Conservation (phyloP, 2,797 vertebrate species). For the Furcifer pardalis region DNA sequence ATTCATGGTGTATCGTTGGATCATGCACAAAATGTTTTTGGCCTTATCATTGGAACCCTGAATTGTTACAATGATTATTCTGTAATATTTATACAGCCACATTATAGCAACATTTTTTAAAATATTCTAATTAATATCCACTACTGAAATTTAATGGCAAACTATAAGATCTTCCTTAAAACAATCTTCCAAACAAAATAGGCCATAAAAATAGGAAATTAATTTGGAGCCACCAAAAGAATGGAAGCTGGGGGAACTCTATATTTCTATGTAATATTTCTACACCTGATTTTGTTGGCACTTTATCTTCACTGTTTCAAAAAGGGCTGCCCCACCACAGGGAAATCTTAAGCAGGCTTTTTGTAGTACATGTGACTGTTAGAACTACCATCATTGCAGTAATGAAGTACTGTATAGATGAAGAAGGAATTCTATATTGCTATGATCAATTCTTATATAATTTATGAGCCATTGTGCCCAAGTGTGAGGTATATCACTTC, state of each 20-base stretch:
- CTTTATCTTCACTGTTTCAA: slow-evolving; percentile 36
- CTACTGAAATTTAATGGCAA: neutral
- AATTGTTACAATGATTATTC: slow-evolving; percentile 52
- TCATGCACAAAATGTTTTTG: neutral
- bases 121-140: neutral
- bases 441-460: neutral
- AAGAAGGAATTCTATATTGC: slow-evolving; percentile 39
- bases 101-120: neutral
- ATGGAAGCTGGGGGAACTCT: too few relatives aligned
- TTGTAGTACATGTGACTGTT: slow-evolving; percentile 26
- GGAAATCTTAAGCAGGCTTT: slow-evolving; percentile 37
- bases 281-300: too few relatives aligned
- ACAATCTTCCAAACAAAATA: neutral
- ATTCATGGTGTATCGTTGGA: neutral
- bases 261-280: neutral
- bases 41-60: neutral
- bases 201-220: neutral
- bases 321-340: slow-evolving; percentile 26
- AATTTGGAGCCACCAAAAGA: neutral
- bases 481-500: neutral
- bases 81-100: neutral
- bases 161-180: neutral
- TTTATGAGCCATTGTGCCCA: neutral
- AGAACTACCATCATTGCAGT: slow-evolving; percentile 50
- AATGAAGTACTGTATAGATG: slow-evolving; percentile 55